These are phyloP conservation scores for Caenorhabditis parvicauda DNA, from an alignment of 2,888 invertebrate genomes.

Conservation along the genomic window DNA sequence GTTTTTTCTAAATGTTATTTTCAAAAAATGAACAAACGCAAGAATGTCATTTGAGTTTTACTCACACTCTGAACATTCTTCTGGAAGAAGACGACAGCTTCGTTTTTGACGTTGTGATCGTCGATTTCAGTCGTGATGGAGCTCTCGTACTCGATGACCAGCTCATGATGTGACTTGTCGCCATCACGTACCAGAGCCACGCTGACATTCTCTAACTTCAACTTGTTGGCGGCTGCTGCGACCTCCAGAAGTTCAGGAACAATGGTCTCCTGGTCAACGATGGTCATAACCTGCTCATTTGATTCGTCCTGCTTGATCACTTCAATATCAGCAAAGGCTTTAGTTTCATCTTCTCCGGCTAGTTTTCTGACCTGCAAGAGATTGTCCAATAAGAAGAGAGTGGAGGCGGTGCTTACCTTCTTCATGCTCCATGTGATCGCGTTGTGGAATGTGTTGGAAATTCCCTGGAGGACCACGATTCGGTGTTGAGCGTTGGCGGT, in stretches of 20 bases:
- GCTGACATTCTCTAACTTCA: slow-evolving; percentile 47
- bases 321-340: slow-evolving; percentile 31
- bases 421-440: slow-evolving; percentile 51
- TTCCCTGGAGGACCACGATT: slow-evolving; percentile 47
- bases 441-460: slow-evolving; percentile 47
- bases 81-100: no score
- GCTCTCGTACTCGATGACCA: slow-evolving; percentile 49
- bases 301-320: slow-evolving; percentile 33
- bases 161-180: slow-evolving; percentile 42
- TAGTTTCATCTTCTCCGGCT: slow-evolving; percentile 31
- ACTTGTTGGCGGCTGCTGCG: slow-evolving; percentile 46
- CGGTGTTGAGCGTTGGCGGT: slow-evolving; percentile 45
- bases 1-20: no score
- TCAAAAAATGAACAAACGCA: no score
- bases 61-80: no score
- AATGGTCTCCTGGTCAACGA: slow-evolving; percentile 41
- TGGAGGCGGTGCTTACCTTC: slow-evolving; percentile 19
- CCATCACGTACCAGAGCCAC: slow-evolving; percentile 42
- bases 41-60: no score
- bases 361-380: slow-evolving; percentile 12
- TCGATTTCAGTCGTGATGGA: slow-evolving; percentile 27
- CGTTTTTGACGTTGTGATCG: no score
- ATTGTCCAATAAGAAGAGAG: background rate
- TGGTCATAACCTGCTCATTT: slow-evolving; percentile 32
- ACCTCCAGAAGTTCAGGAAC: slow-evolving; percentile 44